phyloP scores from a whole-genome alignment of 2,888 invertebrate species.

The Margaritifera margaritifera region DNA sequence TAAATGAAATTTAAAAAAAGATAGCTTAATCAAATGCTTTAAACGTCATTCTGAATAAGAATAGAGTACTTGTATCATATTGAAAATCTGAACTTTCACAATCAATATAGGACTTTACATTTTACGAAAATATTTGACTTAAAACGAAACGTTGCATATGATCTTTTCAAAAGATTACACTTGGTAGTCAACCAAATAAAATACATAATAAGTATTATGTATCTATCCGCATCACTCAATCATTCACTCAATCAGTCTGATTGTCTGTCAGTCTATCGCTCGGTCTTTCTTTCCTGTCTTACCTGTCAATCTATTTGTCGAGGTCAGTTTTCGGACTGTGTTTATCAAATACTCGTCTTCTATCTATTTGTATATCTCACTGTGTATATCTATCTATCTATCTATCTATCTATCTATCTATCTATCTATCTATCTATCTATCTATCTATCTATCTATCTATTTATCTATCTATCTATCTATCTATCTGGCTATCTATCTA shows the following conservation, averaged over 20 bases:
- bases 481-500: neutral
- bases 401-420: conserved; percentile 1
- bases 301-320: neutral
- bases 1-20: too few species aligned
- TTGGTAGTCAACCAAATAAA: too few species aligned
- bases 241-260: neutral
- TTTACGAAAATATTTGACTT: too few species aligned
- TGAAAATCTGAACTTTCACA: too few species aligned
- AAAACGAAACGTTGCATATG: too few species aligned
- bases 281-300: neutral
- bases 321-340: neutral
- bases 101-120: too few species aligned
- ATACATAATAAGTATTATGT: too few species aligned
- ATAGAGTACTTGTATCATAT: too few species aligned
- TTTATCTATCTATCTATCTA: neutral
- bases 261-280: too few species aligned
- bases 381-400: neutral
- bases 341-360: neutral
- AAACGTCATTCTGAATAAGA: too few species aligned
- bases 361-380: neutral
- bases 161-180: too few species aligned
- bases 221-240: neutral
- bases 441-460: neutral
- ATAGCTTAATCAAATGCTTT: too few species aligned
- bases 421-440: neutral